Evolutionary conservation across 2,113 vertebrate species (phyloP).

Genomic region (Triplophysa dalaica): DNA sequence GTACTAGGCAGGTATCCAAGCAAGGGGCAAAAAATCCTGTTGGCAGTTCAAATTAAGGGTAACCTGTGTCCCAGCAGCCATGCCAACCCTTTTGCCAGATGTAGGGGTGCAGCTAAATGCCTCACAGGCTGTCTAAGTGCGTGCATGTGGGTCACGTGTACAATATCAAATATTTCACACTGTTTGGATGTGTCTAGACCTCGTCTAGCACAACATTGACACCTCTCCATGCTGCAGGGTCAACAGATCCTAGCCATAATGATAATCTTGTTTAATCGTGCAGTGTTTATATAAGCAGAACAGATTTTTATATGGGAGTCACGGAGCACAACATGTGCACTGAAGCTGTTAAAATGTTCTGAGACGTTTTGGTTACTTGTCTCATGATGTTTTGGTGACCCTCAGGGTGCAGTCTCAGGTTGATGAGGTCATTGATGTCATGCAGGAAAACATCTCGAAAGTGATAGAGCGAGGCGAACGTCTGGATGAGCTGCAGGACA

Average conservation of each 20-base stretch:
- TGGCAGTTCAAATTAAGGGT: constrained; percentile 17
- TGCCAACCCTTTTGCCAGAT: constrained; percentile 12
- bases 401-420: constrained; percentile 96
- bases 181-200: constrained; percentile 36
- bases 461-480: constrained; percentile 97
- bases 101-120: constrained; percentile 27
- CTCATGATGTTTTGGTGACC: constrained; percentile 36
- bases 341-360: constrained; percentile 19
- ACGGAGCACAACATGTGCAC: neutral
- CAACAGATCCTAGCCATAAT: constrained; percentile 27
- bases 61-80: neutral
- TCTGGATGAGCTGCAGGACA: constrained; percentile 96
- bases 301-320: constrained; percentile 8
- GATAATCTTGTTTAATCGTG: constrained; percentile 7
- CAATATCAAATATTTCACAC: constrained; percentile 22
- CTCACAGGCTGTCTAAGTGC: constrained; percentile 23
- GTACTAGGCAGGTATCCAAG: neutral
- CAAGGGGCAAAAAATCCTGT: constrained; percentile 28
- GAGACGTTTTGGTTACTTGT: neutral
- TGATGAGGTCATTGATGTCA: constrained; percentile 97
- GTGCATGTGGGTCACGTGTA: constrained; percentile 5
- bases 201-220: constrained; percentile 24
- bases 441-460: constrained; percentile 99
- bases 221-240: neutral
- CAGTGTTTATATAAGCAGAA: neutral